Evolutionary conservation across 1,140 invertebrate genomes (phyloP), one percentile per base, ranked within the genome.

Genomic region (Aphelenchoides fujianensis): DNA sequence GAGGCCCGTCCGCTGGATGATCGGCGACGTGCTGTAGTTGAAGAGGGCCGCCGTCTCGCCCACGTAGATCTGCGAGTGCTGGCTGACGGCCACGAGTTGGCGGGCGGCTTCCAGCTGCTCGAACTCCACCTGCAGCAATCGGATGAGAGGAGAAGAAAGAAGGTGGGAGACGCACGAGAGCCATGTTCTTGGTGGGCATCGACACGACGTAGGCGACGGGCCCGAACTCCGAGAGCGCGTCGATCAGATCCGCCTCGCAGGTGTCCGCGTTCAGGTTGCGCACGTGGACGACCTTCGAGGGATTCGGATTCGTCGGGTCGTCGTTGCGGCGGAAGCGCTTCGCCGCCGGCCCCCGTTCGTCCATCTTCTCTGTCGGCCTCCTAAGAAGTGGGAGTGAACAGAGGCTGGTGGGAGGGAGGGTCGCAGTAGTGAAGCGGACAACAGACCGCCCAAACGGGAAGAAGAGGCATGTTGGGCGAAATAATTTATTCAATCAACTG

Each of bases 11-110:
- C 86, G 82, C 71, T 86, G 84, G 59, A 87, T 87, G 68, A 79
- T 84, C 68, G 86, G 81, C 68, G 86, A 87, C 7, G 85, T 86
- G 2, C 86, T 87, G 70, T 79, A 87, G 72, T 87, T 87, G 77
- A 87, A 86, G 54, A 84, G 84, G 1, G 85, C 86, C 32, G 84
- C 82, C 53, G 82, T 79, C 19, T 84, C 85, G 67, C 76, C 80
- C 37, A 87, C 85, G 77, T 81, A 82, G 23, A 87, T 85, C 19
- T 81, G 80, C 71, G 83, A 85, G 3, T 76, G 74, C 78, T 86
- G 72, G 23, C 80, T 76, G 72, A 82, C 85, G 12, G 79, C 79
- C 3, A 86, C 85, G 79, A 84, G 85, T 36, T 79, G 79, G 52
- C 75, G 76, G 27, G 85, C 84, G 69, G 79, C 78, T 59, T 79